A percentile compares a stretch with the other conserved stretches of the same genome.
phyloP scores from a whole-genome alignment of 2,797 vertebrate genomes.

The Arvicola amphibius region DNA sequence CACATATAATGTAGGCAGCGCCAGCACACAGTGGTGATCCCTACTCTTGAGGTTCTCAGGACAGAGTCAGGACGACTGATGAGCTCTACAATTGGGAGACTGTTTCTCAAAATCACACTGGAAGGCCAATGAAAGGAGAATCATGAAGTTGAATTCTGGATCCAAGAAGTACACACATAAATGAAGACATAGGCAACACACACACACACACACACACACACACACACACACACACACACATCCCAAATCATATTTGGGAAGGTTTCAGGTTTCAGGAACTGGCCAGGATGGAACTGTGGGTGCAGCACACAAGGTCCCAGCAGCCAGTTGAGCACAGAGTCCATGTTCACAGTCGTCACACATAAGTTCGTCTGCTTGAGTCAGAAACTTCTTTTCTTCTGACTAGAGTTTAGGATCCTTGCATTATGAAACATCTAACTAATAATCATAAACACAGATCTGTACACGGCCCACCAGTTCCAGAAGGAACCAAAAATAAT shows the following conservation, averaged over 20 bases:
- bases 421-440: neutral
- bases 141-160: neutral
- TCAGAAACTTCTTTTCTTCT: neutral
- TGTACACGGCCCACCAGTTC: too few species aligned
- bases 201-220: too few species aligned
- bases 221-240: neutral
- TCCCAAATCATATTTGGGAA: neutral
- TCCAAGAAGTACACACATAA: neutral
- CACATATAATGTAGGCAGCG: neutral
- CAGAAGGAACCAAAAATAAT: too few species aligned
- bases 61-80: neutral
- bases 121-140: neutral
- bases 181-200: neutral
- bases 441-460: too few species aligned
- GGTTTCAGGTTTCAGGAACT: neutral
- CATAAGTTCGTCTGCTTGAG: neutral
- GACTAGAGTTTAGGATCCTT: neutral
- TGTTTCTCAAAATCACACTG: neutral
- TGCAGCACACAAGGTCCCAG: too few species aligned
- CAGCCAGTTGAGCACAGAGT: neutral
- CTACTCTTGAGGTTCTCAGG: neutral
- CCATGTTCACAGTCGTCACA: conserved; percentile 81
- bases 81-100: neutral
- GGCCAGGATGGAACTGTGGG: too few species aligned
- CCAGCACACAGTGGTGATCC: neutral